Conservation (phyloP, 2,113 vertebrate genomes). For the Odocoileus hemionus region DNA sequence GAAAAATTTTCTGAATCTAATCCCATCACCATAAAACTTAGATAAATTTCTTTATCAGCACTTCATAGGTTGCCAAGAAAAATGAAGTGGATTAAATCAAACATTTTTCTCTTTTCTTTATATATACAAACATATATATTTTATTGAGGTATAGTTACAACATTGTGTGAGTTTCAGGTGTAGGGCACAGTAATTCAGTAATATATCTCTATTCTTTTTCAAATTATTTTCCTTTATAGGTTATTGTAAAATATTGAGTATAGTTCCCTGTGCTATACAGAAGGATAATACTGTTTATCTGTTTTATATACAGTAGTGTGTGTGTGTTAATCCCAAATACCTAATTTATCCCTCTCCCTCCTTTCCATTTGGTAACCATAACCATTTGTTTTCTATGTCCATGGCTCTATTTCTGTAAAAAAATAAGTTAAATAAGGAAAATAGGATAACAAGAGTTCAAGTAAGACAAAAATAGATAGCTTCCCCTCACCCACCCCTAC, state of each 20-base stretch:
- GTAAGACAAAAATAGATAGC: not conserved
- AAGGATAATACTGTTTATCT: not conserved
- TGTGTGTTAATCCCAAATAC: not conserved
- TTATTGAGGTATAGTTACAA: not conserved
- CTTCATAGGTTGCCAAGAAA: not conserved
- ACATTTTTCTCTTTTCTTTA: not conserved
- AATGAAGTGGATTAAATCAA: not conserved
- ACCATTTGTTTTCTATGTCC: not conserved
- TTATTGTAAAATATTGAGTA: not conserved
- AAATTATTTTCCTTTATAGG: not conserved
- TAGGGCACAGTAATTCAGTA: not conserved
- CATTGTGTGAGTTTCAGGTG: not conserved
- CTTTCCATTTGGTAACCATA: not conserved
- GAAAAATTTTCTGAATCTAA: not conserved
- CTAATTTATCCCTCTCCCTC: not conserved
- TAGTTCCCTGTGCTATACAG: not conserved
- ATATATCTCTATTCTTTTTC: not conserved
- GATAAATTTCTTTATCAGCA: constrained; percentile 29
- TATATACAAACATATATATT: not conserved
- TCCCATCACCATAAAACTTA: not conserved
- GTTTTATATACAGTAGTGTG: not conserved
- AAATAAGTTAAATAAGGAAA: not conserved
- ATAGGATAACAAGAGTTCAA: not conserved
- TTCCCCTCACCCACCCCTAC: not conserved
- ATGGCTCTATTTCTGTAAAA: not conserved